Evolutionary conservation across 2,888 invertebrate genomes (phyloP).

Genomic region (Scelioninae gen. 1): DNA sequence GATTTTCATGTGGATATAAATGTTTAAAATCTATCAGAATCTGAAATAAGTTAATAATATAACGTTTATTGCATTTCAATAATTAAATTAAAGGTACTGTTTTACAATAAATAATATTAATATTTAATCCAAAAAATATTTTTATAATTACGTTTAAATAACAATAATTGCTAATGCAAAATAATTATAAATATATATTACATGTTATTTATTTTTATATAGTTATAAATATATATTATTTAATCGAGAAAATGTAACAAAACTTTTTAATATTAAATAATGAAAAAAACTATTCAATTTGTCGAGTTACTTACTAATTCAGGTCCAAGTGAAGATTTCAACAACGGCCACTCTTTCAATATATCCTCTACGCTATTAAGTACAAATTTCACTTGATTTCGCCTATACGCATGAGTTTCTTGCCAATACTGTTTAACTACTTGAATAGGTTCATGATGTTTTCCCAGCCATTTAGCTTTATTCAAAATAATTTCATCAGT

Average conservation of each 20-base stretch:
- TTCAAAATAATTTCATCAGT: background rate
- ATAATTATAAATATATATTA: background rate
- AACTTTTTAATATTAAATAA: background rate
- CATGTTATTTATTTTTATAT: too few relatives aligned
- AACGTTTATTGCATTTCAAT: too few relatives aligned
- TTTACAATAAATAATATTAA: too few relatives aligned
- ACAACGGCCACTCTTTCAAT: slow-evolving; percentile 53
- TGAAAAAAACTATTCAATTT: background rate
- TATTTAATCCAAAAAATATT: too few relatives aligned
- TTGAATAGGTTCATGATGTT: slow-evolving; percentile 13
- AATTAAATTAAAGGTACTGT: too few relatives aligned
- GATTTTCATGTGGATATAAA: slow-evolving; percentile 22
- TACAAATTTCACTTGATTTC: background rate
- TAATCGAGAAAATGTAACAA: background rate
- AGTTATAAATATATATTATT: background rate
- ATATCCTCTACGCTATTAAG: slow-evolving; percentile 21
- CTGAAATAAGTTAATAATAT: slow-evolving; percentile 22
- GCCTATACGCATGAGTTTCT: slow-evolving; percentile 14
- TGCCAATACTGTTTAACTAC: slow-evolving; percentile 24
- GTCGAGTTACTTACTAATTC: slow-evolving; percentile 37
- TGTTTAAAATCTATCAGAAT: slow-evolving; percentile 24
- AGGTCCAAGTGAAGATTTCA: slow-evolving; percentile 34
- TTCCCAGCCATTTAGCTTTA: slow-evolving; percentile 22
- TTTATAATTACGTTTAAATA: too few relatives aligned
- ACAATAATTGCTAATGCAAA: too few relatives aligned